Conservation (phyloP, 2,113 vertebrate genomes). For the Silurus asotus region DNA sequence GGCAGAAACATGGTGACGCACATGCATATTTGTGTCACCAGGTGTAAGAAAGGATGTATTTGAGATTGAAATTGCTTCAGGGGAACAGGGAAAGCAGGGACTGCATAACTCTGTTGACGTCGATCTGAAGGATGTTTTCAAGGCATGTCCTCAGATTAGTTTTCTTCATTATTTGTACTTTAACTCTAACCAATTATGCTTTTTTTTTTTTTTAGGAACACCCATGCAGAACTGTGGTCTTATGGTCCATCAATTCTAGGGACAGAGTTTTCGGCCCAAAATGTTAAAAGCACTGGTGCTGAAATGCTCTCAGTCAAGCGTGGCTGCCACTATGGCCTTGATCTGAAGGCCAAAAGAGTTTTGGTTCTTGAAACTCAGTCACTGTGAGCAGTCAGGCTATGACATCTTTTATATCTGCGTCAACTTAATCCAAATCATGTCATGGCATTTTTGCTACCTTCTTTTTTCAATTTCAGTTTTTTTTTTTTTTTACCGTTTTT, state of each 20-base stretch:
- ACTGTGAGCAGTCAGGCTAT: neutral
- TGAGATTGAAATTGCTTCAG: constrained; percentile 11
- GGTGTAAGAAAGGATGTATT: constrained; percentile 1
- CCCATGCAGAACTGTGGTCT: neutral
- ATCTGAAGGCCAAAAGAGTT: neutral
- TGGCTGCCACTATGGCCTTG: constrained; percentile 38
- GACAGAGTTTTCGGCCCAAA: neutral
- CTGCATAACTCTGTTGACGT: neutral
- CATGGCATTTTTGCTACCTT: too few species aligned
- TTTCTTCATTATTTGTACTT: neutral
- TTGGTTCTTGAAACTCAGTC: neutral
- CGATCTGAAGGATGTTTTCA: neutral
- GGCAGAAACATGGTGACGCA: neutral
- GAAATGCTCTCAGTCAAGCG: constrained; percentile 47
- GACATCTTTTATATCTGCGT: neutral
- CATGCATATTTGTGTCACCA: neutral
- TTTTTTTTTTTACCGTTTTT: neutral
- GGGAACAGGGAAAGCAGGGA: neutral
- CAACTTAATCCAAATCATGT: neutral
- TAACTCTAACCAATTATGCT: neutral
- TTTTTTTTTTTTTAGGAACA: neutral
- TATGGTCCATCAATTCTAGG: neutral
- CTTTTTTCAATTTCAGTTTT: too few species aligned
- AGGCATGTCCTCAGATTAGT: neutral
- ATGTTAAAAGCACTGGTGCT: neutral